Conservation (phyloP, 2,888 invertebrate genomes). For the Nomada ferruginata region DNA sequence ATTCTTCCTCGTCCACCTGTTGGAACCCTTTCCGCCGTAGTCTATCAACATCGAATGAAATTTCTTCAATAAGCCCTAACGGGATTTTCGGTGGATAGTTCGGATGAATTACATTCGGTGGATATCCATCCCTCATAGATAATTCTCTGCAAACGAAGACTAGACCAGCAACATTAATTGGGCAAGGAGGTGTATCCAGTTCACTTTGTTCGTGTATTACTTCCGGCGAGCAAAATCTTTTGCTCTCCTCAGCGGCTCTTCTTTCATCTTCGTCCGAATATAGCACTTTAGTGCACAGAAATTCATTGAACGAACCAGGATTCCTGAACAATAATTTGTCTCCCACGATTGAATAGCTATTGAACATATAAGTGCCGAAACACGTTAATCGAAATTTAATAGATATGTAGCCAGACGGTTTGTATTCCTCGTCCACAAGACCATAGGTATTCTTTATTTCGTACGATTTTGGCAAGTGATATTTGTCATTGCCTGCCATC, state of each 20-base stretch:
- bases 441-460: conserved; percentile 54
- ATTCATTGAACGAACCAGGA: conserved; percentile 50
- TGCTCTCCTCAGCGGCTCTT: conserved; percentile 39
- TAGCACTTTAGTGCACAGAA: conserved; percentile 52
- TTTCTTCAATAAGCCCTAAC: not conserved
- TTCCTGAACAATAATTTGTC: conserved; percentile 54
- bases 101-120: conserved; percentile 18
- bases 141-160: conserved; percentile 41
- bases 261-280: conserved; percentile 49
- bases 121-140: conserved; percentile 29
- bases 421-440: conserved; percentile 44
- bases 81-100: conserved; percentile 42
- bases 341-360: conserved; percentile 13
- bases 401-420: conserved; percentile 40
- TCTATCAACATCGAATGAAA: conserved; percentile 21
- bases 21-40: conserved; percentile 31
- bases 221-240: conserved; percentile 41
- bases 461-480: conserved; percentile 48
- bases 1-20: not conserved
- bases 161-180: conserved; percentile 41
- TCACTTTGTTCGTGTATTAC: conserved; percentile 39
- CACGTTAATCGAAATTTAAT: conserved; percentile 46
- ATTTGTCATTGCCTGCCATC: conserved; percentile 53
- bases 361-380: conserved; percentile 28
- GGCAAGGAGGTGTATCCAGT: conserved; percentile 46